phyloP scores from a whole-genome alignment of 23 tunicate species.

The Diplosoma virens region DNA sequence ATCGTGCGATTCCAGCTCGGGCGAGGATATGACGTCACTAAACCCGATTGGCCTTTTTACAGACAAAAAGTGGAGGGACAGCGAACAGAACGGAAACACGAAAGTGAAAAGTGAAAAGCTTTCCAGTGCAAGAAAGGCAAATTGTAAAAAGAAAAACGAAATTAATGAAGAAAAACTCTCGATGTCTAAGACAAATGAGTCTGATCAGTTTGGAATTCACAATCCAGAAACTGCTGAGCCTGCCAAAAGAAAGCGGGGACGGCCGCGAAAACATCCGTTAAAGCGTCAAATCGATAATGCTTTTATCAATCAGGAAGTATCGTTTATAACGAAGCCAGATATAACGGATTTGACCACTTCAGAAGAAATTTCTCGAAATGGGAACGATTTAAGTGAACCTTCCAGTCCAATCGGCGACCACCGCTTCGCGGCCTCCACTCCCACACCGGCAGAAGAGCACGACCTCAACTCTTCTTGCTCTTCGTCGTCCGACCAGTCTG shows the following conservation, averaged over 20 bases:
- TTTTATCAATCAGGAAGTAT: too few species aligned
- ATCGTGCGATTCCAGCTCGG: slow-evolving; percentile 55
- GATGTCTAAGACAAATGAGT: neutral
- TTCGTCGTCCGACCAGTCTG: too few species aligned
- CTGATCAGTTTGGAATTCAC: too few species aligned
- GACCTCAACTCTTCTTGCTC: too few species aligned
- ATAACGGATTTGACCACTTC: neutral
- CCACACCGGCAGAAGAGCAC: too few species aligned
- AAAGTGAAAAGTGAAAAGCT: slow-evolving; percentile 3
- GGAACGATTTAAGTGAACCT: too few species aligned
- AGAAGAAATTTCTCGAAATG: too few species aligned
- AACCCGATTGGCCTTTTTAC: neutral
- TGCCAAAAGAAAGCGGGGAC: slow-evolving; percentile 51
- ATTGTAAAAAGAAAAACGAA: neutral
- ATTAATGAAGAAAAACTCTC: neutral
- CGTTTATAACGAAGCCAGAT: neutral
- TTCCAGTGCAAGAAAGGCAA: neutral
- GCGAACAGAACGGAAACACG: neutral
- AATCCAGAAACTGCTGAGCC: too few species aligned
- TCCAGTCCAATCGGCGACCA: too few species aligned
- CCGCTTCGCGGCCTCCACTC: too few species aligned
- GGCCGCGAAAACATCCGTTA: slow-evolving; percentile 67
- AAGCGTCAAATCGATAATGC: too few species aligned
- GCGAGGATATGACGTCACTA: slow-evolving; percentile 1
- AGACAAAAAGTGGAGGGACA: neutral